Percentiles rank a stretch among this genome's conserved stretches.
phyloP scores from a whole-genome alignment of 2,797 vertebrate genomes.

The Dromococcyx pavoninus region DNA sequence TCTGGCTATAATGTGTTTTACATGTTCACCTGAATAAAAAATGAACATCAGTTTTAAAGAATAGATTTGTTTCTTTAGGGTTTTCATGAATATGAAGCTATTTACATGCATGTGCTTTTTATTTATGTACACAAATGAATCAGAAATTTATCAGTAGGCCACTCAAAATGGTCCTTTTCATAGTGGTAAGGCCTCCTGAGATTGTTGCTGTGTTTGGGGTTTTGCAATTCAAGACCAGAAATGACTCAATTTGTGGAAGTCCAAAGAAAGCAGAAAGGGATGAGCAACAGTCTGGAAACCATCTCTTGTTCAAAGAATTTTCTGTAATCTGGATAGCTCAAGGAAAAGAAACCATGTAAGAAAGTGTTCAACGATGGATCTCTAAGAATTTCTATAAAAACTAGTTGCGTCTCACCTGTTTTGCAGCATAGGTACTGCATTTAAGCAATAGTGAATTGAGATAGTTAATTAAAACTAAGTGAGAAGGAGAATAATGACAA shows the following conservation, averaged over 20 bases:
- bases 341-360: neutral
- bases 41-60: neutral
- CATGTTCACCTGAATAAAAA: neutral
- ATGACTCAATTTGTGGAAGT: neutral
- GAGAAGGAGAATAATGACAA: neutral
- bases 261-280: neutral
- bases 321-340: neutral
- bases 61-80: neutral
- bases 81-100: neutral
- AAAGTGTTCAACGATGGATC: neutral
- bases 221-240: neutral
- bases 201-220: neutral
- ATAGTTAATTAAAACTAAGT: neutral
- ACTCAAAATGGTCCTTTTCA: neutral
- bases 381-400: neutral
- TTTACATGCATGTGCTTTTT: neutral
- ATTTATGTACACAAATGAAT: neutral
- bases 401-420: neutral
- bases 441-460: neutral
- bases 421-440: neutral
- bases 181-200: neutral
- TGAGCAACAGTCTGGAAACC: neutral
- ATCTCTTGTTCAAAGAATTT: neutral
- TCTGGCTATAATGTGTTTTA: neutral
- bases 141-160: neutral